These are phyloP conservation scores for Daphoenositta chrysoptera DNA, from an alignment of 2,113 vertebrate genomes.

Conservation along the genomic window DNA sequence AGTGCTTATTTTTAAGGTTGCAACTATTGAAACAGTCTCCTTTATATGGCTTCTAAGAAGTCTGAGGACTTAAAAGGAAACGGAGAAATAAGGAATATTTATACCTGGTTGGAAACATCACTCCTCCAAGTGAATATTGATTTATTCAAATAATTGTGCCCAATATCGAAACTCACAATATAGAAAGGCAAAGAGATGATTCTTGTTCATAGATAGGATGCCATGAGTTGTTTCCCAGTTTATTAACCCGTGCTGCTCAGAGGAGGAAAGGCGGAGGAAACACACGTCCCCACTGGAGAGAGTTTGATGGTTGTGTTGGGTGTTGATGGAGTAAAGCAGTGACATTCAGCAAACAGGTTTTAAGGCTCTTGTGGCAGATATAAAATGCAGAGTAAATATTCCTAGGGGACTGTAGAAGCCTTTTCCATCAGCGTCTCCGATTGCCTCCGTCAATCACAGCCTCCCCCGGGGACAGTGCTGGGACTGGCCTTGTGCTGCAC, in stretches of 20 bases:
- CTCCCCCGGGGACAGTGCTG: not conserved
- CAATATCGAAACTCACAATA: not conserved
- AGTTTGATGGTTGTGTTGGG: not conserved
- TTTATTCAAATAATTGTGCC: not conserved
- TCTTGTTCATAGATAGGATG: not conserved
- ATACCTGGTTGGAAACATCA: not conserved
- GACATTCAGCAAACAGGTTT: slow-evolving; percentile 41
- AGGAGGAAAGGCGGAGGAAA: not conserved
- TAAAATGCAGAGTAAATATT: slow-evolving; percentile 55
- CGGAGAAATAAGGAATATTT: not conserved
- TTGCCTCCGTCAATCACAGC: slow-evolving; percentile 53
- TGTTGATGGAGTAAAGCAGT: slow-evolving; percentile 33
- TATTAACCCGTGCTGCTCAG: not conserved
- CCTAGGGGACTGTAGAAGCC: slow-evolving; percentile 5
- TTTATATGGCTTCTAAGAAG: slow-evolving; percentile 31
- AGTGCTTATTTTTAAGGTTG: slow-evolving; percentile 59
- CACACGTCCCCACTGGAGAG: not conserved
- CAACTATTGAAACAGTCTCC: slow-evolving; percentile 63
- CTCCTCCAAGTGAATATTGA: not conserved
- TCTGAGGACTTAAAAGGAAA: slow-evolving; percentile 18
- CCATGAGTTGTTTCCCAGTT: not conserved
- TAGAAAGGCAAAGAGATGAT: not conserved
- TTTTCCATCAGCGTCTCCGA: not conserved
- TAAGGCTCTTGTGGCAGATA: slow-evolving; percentile 33
- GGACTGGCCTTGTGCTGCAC: not conserved